Evolutionary conservation across 2,888 invertebrate genomes (phyloP).

Genomic region (Schizaphis graminum): DNA sequence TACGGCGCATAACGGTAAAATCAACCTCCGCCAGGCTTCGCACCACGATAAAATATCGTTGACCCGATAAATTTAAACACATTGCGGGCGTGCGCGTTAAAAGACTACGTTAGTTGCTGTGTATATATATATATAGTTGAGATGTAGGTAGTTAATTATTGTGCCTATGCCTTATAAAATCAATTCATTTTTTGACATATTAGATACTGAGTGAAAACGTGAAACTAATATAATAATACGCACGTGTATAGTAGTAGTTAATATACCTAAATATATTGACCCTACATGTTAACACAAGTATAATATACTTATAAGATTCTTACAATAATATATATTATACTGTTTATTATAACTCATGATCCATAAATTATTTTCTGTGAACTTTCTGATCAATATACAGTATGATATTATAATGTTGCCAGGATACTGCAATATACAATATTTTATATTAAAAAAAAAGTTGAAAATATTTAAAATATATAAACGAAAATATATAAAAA

Average conservation of each 20-base stretch:
- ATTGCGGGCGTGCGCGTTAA: background rate
- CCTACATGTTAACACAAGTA: too few relatives aligned
- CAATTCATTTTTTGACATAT: background rate
- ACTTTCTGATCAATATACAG: background rate
- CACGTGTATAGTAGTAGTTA: background rate
- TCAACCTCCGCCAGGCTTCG: conserved; percentile 57
- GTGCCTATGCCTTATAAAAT: background rate
- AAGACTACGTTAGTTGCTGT: background rate
- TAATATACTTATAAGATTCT: too few relatives aligned
- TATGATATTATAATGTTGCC: background rate
- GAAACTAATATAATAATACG: background rate
- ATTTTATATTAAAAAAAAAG: background rate
- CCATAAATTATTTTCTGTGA: too few relatives aligned
- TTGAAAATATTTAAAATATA: background rate
- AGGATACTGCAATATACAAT: background rate
- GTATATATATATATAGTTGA: background rate
- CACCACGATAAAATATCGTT: conserved; percentile 42
- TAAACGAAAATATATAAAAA: background rate
- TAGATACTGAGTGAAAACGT: background rate
- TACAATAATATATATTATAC: background rate
- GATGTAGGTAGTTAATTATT: background rate
- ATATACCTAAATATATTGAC: background rate
- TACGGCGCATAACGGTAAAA: conserved; percentile 59
- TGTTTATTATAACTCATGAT: too few relatives aligned
- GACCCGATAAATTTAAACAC: conserved; percentile 56